Evolutionary conservation across 1,140 invertebrate genomes (phyloP), one percentile per base, ranked within the genome.

Genomic region (Watersipora subatra): DNA sequence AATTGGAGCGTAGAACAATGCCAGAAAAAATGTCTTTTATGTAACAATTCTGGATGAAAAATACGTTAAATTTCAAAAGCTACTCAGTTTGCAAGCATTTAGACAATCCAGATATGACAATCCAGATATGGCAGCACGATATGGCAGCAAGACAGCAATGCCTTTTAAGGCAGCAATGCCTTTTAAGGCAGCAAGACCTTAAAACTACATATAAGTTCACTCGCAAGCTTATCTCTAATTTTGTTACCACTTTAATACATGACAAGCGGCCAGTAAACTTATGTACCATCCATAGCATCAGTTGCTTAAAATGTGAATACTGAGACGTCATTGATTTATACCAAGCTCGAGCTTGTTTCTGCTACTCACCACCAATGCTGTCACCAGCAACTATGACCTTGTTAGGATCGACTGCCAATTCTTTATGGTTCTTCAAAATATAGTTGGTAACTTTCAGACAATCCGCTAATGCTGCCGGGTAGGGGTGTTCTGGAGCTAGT

Each of bases 401-500:
- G 15, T 67, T 67, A 12, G 65, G 59, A 63, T 76, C 69, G 0
- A 71, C 68, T 25, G 61, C 65, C 29, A 73, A 72, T 25, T 69
- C 65, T 19, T 62, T 67, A 63, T 70, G 65, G 57, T 73, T 69
- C 25, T 69, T 55, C 20, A 71, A 62, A 15, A 75, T 58, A 66
- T 76, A 69, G n/a, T 69, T 65, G 1, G 72, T 74, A 19, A 75
- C 76, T 2, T 69, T 66, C 20, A 73, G 64, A 61, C 73, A 77
- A 65, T 78, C 76, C 2, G 72, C 68, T 28, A 69, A 71, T 2
- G 70, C 70, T 0, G 69, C 71, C 15, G 77, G 77, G 63, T 72
- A 78, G 2, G 72, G 68, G 59, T 73, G 64, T 59, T 73, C 68
- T 24, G 77, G 77, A 15, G 74, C 69, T 66, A 75, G 73, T 22